Percentiles rank a stretch among this genome's conserved stretches.
Evolutionary conservation across 2,797 vertebrate genomes (phyloP).

Genomic region (Chaetodon trifasciatus): DNA sequence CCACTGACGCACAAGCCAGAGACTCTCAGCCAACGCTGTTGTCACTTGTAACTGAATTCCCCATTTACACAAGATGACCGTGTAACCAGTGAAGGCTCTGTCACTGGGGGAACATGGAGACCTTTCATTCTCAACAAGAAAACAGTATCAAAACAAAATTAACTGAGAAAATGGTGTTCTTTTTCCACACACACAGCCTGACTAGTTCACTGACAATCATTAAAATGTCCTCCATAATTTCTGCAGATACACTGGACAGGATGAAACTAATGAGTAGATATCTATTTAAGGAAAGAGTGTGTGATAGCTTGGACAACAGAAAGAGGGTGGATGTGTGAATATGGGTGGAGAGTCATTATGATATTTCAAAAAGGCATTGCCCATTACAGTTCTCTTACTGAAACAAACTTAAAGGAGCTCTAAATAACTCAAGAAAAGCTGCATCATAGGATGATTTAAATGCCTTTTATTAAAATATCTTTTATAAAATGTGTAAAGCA

Average conservation of each 20-base stretch:
- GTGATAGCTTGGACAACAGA: not conserved
- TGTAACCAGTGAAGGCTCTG: slow-evolving; percentile 37
- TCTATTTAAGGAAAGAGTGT: slow-evolving; percentile 6
- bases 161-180: slow-evolving; percentile 27
- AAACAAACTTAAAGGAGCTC: not conserved
- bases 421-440: not conserved
- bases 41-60: slow-evolving; percentile 56
- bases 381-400: not conserved
- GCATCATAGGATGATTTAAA: not conserved
- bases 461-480: not conserved
- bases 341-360: not conserved
- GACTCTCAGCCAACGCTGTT: slow-evolving; percentile 41
- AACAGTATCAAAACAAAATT: slow-evolving; percentile 51
- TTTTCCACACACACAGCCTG: slow-evolving; percentile 33
- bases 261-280: slow-evolving; percentile 1
- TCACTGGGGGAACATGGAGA: slow-evolving; percentile 62
- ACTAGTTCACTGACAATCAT: slow-evolving; percentile 23
- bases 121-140: slow-evolving; percentile 50
- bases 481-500: not conserved
- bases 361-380: slow-evolving; percentile 5
- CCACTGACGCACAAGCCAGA: slow-evolving; percentile 56
- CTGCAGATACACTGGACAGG: slow-evolving; percentile 5
- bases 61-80: slow-evolving; percentile 53
- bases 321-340: not conserved
- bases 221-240: slow-evolving; percentile 20